Percentiles rank a stretch among this genome's conserved stretches.
Evolutionary conservation across 1,140 invertebrate genomes (phyloP).

Genomic region (Drosophila gunungcola): DNA sequence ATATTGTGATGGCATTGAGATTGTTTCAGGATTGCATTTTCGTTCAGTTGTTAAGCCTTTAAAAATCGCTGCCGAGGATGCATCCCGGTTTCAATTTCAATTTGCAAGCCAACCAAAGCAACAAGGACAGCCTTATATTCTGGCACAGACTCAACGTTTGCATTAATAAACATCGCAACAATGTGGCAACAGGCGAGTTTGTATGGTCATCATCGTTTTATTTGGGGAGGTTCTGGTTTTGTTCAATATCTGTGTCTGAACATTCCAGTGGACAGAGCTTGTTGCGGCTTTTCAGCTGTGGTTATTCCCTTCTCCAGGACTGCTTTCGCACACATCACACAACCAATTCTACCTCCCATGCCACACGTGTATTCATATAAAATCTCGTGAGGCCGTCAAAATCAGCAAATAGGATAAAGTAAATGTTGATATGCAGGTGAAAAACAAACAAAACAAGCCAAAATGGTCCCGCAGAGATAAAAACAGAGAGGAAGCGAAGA

Average conservation of each 20-base stretch:
- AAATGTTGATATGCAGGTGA: conserved; percentile 61
- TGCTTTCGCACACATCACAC: background rate
- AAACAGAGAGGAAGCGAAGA: background rate
- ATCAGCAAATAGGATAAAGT: conserved; percentile 62
- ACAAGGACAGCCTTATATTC: conserved; percentile 6
- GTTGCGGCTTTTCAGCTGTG: conserved; percentile 54
- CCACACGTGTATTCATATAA: conserved; percentile 6
- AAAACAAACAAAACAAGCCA: conserved; percentile 30
- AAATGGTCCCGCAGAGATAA: background rate
- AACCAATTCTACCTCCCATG: background rate
- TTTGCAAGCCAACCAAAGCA: conserved; percentile 1
- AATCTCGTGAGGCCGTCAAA: conserved; percentile 36
- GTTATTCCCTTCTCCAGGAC: conserved; percentile 5
- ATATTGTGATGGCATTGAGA: conserved; percentile 14
- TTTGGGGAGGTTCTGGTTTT: conserved; percentile 8
- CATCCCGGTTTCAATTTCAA: conserved; percentile 21
- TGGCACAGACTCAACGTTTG: conserved; percentile 54
- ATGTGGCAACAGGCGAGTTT: conserved; percentile 64
- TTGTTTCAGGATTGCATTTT: conserved; percentile 18
- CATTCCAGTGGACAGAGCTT: conserved; percentile 32
- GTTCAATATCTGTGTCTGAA: conserved; percentile 2
- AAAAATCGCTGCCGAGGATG: background rate
- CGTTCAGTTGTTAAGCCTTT: conserved; percentile 11
- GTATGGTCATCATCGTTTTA: conserved; percentile 61
- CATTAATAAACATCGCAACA: conserved; percentile 66